A percentile compares a stretch with the other conserved stretches of the same genome.
Evolutionary conservation across 2,113 vertebrate genomes (phyloP).

Genomic region (Procavia capensis): DNA sequence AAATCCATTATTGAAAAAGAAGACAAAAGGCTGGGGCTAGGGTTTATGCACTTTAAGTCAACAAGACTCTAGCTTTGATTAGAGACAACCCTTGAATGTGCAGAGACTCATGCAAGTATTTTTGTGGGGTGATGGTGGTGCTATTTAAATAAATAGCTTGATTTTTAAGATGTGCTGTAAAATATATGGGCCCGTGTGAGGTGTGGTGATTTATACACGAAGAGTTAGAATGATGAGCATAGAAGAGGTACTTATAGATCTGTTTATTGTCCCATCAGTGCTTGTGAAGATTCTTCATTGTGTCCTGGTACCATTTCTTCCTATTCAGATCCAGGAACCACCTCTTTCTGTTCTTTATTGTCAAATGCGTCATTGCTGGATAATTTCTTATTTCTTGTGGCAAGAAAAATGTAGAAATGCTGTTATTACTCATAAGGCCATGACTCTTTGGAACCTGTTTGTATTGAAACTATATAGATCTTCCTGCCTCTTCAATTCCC

Average conservation of each 20-base stretch:
- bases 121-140: not conserved
- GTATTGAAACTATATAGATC: not conserved
- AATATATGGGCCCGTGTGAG: not conserved
- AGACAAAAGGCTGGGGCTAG: not conserved
- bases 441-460: not conserved
- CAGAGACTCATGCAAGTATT: not conserved
- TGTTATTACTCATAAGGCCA: not conserved
- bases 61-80: conserved; percentile 56
- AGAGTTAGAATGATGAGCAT: conserved; percentile 15
- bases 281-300: conserved; percentile 42
- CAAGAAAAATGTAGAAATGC: not conserved
- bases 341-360: conserved; percentile 47
- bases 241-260: not conserved
- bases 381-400: conserved; percentile 33
- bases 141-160: not conserved
- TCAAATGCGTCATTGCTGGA: conserved; percentile 13
- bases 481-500: not conserved
- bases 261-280: conserved; percentile 32
- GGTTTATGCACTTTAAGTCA: conserved; percentile 53
- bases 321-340: not conserved
- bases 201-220: conserved; percentile 29
- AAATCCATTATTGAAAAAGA: conserved; percentile 56
- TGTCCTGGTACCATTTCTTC: not conserved
- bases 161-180: conserved; percentile 32
- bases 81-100: not conserved